Evolutionary conservation across 2,888 invertebrate genomes (phyloP), one percentile per base, ranked within the genome.

Genomic region (Lepidochrysops patricia): DNA sequence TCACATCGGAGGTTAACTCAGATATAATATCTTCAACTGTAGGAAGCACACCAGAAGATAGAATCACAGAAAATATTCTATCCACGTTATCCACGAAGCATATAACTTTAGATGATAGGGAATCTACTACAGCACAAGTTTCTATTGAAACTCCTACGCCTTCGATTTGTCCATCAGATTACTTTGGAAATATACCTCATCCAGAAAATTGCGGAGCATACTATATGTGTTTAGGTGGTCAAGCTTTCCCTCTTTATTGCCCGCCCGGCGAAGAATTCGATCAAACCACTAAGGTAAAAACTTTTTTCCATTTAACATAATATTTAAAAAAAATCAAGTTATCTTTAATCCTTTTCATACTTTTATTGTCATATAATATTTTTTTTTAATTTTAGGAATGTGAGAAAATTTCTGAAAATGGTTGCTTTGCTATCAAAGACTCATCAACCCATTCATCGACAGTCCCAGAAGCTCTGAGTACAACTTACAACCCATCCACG

Each of bases 161-260:
- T 5, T 48, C n/a, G 2, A 37, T 75, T 0, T 79, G 79, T 56
- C 70, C 73, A 0, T 37, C 67, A 0, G 71, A 69, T 0, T 48
- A 61, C 0, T 71, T 72, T n/a, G 77, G 77, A 0, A 75, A 73
- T 13, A 60, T 79, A 0, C 69, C 79, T 0, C 75, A 80, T 34
- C 78, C 79, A 0, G 63, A 68, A 1, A 27, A 57, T 0, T 80
- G 80, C 43, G 65, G 74, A 19, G 64, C 71, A 0, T 80, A 74
- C 64, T 77, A 66, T 29, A 69, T 76, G 68, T 80, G 80, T 50
- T 62, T 69, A 0, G 73, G 67, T 0, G 77, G 76, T 0, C 61
- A 63, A 0, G 66, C 74, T 0, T 63, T 75, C n/a, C 68, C 67
- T 15, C 57, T 76, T 0, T 65, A 57, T 4, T 69, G 69, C 27